Conservation (phyloP, 2,888 invertebrate species). For the Sinhomidia bicolor region DNA sequence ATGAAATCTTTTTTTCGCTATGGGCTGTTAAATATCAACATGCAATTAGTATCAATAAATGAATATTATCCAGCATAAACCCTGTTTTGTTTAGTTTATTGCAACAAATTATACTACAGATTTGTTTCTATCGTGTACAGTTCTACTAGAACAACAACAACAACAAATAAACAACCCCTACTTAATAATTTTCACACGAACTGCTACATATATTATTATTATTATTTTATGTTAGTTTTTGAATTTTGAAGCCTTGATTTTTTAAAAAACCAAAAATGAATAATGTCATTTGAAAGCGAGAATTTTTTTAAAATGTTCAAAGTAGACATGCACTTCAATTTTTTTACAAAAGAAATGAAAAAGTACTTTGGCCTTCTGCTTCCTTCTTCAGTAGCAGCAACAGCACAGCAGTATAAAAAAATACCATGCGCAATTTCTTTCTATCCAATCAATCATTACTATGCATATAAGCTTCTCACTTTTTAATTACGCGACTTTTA, state of each 20-base stretch:
- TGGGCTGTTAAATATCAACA: slow-evolving; percentile 5
- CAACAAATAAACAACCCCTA: background rate
- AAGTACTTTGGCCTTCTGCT: background rate
- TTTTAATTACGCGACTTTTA: slow-evolving; percentile 69
- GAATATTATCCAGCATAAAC: slow-evolving; percentile 43
- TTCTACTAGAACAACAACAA: too few relatives aligned
- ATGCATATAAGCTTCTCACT: slow-evolving; percentile 40
- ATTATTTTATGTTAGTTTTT: background rate
- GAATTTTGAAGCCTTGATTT: background rate
- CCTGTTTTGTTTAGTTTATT: slow-evolving; percentile 30
- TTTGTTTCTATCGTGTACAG: background rate
- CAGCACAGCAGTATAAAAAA: background rate
- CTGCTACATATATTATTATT: background rate
- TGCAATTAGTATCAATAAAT: slow-evolving; percentile 63
- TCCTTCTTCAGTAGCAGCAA: background rate
- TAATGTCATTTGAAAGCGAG: background rate
- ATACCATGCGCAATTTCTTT: background rate
- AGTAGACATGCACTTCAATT: background rate
- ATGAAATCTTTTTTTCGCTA: background rate
- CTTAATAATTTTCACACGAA: background rate
- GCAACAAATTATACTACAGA: slow-evolving; percentile 31
- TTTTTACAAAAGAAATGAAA: background rate
- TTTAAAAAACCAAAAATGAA: background rate
- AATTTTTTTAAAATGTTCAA: background rate
- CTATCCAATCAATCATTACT: slow-evolving; percentile 34